These are phyloP conservation scores for Dissostichus mawsoni DNA, from an alignment of 2,113 vertebrate species.

Conservation along the genomic window DNA sequence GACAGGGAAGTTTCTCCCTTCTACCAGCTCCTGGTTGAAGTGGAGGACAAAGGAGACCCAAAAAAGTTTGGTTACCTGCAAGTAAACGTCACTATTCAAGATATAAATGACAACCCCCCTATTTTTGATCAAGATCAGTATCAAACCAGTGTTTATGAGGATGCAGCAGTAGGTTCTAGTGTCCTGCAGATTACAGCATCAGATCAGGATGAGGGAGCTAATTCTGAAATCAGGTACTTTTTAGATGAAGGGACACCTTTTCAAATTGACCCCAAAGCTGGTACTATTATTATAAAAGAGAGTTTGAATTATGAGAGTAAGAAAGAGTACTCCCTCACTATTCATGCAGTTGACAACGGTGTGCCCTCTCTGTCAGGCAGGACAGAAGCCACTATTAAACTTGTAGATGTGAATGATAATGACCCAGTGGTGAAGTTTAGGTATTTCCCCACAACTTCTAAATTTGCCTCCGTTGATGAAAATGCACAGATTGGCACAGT, in stretches of 20 bases:
- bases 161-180: constrained; percentile 91
- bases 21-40: constrained; percentile 94
- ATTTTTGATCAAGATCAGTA: constrained; percentile 91
- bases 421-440: constrained; percentile 96
- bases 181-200: constrained; percentile 91
- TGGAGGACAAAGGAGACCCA: constrained; percentile 95
- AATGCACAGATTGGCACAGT: constrained; percentile 95
- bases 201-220: constrained; percentile 94
- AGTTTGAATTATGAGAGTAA: constrained; percentile 90
- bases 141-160: constrained; percentile 91
- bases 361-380: constrained; percentile 91
- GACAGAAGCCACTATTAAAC: constrained; percentile 90
- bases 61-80: constrained; percentile 93
- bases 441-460: constrained; percentile 93
- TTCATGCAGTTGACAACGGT: constrained; percentile 92
- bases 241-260: constrained; percentile 92
- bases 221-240: constrained; percentile 92
- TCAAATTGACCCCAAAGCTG: constrained; percentile 92
- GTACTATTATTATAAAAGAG: constrained; percentile 92
- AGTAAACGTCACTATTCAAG: constrained; percentile 96
- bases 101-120: constrained; percentile 97
- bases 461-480: constrained; percentile 96
- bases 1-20: constrained; percentile 91
- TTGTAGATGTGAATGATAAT: constrained; percentile 96
- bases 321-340: constrained; percentile 91